These are phyloP conservation scores for Laspeyria flexula DNA, from an alignment of 2,888 invertebrate species.

Conservation along the genomic window DNA sequence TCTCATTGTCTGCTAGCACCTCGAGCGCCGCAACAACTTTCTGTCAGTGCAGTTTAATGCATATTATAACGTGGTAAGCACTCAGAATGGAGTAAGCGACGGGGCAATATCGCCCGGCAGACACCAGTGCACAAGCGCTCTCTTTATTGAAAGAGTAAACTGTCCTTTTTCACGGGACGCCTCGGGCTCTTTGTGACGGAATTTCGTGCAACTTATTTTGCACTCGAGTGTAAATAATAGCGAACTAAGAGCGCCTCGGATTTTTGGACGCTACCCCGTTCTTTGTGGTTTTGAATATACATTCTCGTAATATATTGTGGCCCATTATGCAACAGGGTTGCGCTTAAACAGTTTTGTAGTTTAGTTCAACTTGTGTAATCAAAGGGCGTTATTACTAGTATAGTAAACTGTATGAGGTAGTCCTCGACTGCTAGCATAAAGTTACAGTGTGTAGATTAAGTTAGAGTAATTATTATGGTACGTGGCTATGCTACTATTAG, in stretches of 20 bases:
- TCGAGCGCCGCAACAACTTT: conserved; percentile 69
- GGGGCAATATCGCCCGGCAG: conserved; percentile 73
- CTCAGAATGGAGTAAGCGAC: conserved; percentile 75
- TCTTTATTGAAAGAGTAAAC: conserved; percentile 84
- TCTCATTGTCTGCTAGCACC: conserved; percentile 80
- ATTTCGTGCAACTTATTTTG: conserved; percentile 78
- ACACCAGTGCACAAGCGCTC: conserved; percentile 65
- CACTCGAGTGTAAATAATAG: conserved; percentile 75
- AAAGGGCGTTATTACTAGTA: conserved; percentile 44
- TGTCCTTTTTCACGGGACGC: conserved; percentile 81
- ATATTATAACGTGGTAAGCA: conserved; percentile 82
- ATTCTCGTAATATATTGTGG: conserved; percentile 59
- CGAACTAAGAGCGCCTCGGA: conserved; percentile 66
- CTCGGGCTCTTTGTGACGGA: conserved; percentile 75
- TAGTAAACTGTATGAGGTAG: conserved; percentile 47
- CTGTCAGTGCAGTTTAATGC: conserved; percentile 81
- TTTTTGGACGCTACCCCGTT: conserved; percentile 67
- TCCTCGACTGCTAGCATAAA: conserved; percentile 57
- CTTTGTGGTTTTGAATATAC: conserved; percentile 63
- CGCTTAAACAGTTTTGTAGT: conserved; percentile 58
- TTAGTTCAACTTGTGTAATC: conserved; percentile 55
- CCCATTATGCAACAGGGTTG: conserved; percentile 50
- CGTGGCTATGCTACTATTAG: conserved; percentile 65
- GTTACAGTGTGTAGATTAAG: conserved; percentile 70
- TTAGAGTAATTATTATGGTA: conserved; percentile 77